Percentiles rank a stretch among this genome's conserved stretches.
phyloP scores from a whole-genome alignment of 64 coral and sea anemone genomes.

The Dendrophyllia cribrosa region DNA sequence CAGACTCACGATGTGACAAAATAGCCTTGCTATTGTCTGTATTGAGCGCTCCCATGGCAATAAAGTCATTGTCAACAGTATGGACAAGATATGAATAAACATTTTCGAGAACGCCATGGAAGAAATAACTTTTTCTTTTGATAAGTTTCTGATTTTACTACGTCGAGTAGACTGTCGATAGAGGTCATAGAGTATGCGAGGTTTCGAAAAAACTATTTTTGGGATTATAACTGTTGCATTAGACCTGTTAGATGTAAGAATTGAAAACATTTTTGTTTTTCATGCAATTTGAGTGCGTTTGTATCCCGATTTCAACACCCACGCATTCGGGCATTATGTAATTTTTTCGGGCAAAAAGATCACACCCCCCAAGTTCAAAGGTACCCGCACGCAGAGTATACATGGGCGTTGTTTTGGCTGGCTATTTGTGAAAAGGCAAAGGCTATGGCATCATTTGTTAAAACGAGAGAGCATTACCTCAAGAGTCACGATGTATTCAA shows the following conservation, averaged over 20 bases:
- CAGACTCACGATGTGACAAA: neutral
- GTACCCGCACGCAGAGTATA: too few relatives aligned
- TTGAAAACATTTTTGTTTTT: too few relatives aligned
- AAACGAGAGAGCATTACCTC: neutral
- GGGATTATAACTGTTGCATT: neutral
- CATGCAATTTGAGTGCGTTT: too few relatives aligned
- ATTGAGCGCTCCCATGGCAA: neutral
- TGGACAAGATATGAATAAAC: neutral
- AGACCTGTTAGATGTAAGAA: too few relatives aligned
- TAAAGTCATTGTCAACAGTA: constrained; percentile 4
- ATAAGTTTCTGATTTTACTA: neutral
- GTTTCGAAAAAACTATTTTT: neutral
- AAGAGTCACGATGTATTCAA: neutral
- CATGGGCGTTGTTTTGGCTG: too few relatives aligned
- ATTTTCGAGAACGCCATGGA: neutral
- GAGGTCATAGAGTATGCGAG: neutral
- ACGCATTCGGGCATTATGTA: too few relatives aligned
- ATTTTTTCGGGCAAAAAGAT: too few relatives aligned
- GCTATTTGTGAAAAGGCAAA: too few relatives aligned
- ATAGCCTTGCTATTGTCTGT: neutral
- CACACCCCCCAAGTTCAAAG: too few relatives aligned
- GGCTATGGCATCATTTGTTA: neutral
- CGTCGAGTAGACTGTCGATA: neutral
- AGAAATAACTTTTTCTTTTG: neutral
- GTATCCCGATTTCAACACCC: too few relatives aligned